These are phyloP conservation scores for Sarcophaga carnaria DNA, from an alignment of 2,888 invertebrate genomes.

Conservation along the genomic window DNA sequence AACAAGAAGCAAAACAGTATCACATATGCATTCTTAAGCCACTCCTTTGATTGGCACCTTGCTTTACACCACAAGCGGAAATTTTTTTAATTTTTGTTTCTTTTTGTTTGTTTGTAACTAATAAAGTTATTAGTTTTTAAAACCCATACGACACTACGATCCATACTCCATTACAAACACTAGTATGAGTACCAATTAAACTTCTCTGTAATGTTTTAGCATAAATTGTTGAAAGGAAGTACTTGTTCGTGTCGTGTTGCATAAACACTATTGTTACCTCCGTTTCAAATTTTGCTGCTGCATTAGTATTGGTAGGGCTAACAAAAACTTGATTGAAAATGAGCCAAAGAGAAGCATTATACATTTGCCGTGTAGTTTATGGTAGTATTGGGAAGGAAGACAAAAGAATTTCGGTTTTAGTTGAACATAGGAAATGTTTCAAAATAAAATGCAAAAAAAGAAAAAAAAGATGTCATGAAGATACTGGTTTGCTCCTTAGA, in stretches of 20 bases:
- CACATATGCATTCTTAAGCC: conserved; percentile 54
- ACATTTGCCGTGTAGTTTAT: not conserved
- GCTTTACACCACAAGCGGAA: not conserved
- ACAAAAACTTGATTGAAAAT: conserved; percentile 40
- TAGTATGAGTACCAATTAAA: not conserved
- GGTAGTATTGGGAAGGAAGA: not conserved
- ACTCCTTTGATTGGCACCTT: conserved; percentile 64
- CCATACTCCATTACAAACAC: conserved; percentile 27
- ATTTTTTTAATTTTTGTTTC: not conserved
- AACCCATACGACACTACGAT: conserved; percentile 47
- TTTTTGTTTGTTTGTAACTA: conserved; percentile 9
- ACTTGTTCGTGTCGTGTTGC: conserved; percentile 11
- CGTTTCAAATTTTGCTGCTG: not conserved
- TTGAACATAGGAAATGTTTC: too few species aligned
- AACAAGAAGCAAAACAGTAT: conserved; percentile 14
- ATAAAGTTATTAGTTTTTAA: conserved; percentile 62
- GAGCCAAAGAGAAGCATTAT: conserved; percentile 31
- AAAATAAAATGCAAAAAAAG: too few species aligned
- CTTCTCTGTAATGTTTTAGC: not conserved
- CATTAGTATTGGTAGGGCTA: not conserved
- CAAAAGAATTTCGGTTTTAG: not conserved
- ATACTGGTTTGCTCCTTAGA: too few species aligned
- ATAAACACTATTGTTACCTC: conserved; percentile 16
- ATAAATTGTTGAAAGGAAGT: conserved; percentile 34
- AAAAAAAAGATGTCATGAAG: too few species aligned